Evolutionary conservation across 2,888 invertebrate genomes (phyloP), one percentile per base, ranked within the genome.

Genomic region (Leptopterna dolabrata): DNA sequence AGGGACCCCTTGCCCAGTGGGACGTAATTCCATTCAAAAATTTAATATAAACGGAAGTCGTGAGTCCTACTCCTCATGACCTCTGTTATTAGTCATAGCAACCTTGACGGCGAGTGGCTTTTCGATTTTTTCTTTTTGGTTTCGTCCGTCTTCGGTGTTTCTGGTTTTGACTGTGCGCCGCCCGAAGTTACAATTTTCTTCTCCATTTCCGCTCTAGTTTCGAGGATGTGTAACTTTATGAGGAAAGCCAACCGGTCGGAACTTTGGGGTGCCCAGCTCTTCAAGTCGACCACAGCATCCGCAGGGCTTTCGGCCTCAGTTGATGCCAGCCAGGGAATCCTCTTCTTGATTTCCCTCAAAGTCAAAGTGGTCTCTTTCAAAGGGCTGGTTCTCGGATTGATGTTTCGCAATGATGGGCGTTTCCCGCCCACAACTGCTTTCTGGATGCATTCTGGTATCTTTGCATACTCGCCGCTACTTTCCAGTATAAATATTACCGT

Each of bases 151-250:
- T 47, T 16, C 16, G 47, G n/a, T n/a, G n/a, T 1, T 4, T 47
- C 13, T 47, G 14, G 13, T 47, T 47, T 47, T 13, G 47, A 7
- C 47, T 2, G 13, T 47, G 3, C 13, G 1, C 16, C 6, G 11
- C n/a, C 76, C 41, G 43, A 43, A 4, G 76, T 55, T 19, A 55
- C 24, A 3, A 81, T 6, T 1, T 0, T 7, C 27, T 36, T 82
- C 24, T 82, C 82, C 70, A 82, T 82, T 36, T 82, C 82, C 1
- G 82, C 82, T 82, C 63, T 82, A 9, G 16, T 63, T 27, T 82
- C 13, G 9, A 82, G 55, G 7, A 82, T 55, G 41, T 82, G 70
- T 6, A 63, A 3, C 63, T 82, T 82, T 0, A 82, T 82, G 16
- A 82, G 41, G 36, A 82, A 63, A n/a, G 82, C 82, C 19, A 29